Percentiles rank a stretch among this genome's conserved stretches.
phyloP scores from a whole-genome alignment of 2,888 invertebrate species.

The Sicus ferrugineus region DNA sequence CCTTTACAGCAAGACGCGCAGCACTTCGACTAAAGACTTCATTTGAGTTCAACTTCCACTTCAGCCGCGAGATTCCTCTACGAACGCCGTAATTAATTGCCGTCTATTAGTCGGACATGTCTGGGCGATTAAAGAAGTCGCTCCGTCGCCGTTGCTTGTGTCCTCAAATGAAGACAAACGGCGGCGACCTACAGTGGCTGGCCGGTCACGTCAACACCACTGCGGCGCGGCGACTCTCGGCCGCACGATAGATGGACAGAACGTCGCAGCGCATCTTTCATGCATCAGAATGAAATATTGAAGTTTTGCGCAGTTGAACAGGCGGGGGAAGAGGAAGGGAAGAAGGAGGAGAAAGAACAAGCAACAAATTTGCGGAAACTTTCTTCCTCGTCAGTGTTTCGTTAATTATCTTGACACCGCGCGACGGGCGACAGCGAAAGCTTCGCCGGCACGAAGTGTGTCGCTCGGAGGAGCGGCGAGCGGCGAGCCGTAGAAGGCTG shows the following conservation, averaged over 20 bases:
- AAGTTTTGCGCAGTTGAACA: constrained; percentile 26
- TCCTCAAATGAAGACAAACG: constrained; percentile 40
- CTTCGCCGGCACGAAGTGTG: not conserved
- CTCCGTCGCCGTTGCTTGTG: constrained; percentile 9
- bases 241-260: constrained; percentile 24
- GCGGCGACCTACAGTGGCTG: constrained; percentile 22
- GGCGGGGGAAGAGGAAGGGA: not conserved
- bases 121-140: constrained; percentile 48
- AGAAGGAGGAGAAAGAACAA: not conserved
- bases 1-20: no score
- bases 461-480: not conserved
- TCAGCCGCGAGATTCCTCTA: not conserved
- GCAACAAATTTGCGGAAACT: constrained; percentile 21
- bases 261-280: constrained; percentile 26
- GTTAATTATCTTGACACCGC: constrained; percentile 4
- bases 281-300: constrained; percentile 39
- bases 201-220: constrained; percentile 28
- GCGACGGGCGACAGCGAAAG: not conserved
- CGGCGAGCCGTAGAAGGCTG: not conserved
- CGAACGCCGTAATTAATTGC: constrained; percentile 50
- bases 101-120: constrained; percentile 51
- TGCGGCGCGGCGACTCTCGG: not conserved
- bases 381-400: constrained; percentile 19
- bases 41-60: not conserved
- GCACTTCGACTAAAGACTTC: no score